phyloP scores from a whole-genome alignment of 1,140 invertebrate species.

The Chironomus tepperi region DNA sequence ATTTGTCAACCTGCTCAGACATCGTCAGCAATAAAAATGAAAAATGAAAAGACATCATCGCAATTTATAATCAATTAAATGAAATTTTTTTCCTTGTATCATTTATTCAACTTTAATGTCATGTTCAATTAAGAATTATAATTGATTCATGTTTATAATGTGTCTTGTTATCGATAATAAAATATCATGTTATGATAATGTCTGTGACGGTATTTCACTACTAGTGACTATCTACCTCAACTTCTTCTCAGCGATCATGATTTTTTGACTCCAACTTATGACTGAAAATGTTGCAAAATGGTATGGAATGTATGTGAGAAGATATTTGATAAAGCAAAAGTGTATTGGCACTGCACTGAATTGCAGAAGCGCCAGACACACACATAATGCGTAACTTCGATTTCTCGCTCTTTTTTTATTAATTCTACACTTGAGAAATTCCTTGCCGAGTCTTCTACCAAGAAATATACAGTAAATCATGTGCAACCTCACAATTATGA shows the following conservation, averaged over 20 bases:
- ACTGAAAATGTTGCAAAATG: background rate
- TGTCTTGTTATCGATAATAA: background rate
- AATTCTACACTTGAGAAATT: background rate
- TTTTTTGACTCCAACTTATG: too few relatives aligned
- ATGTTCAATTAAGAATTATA: background rate
- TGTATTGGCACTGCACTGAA: background rate
- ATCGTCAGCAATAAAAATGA: background rate
- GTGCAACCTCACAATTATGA: background rate
- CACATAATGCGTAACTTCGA: background rate
- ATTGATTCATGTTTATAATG: background rate
- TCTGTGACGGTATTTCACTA: background rate
- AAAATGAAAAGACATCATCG: background rate
- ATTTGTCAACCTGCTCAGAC: background rate
- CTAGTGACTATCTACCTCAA: background rate
- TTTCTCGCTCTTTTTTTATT: background rate
- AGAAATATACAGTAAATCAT: background rate
- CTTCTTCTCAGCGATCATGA: too few relatives aligned
- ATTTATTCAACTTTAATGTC: constrained; percentile 14
- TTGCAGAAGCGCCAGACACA: too few relatives aligned
- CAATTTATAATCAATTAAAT: constrained; percentile 10
- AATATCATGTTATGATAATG: constrained; percentile 19
- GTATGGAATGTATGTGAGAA: background rate
- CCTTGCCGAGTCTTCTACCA: too few relatives aligned
- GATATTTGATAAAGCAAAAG: background rate
- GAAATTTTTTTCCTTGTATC: background rate